Percentiles rank a stretch among this genome's conserved stretches.
Evolutionary conservation across 2,797 vertebrate genomes (phyloP).

Genomic region (Leuciscus waleckii): DNA sequence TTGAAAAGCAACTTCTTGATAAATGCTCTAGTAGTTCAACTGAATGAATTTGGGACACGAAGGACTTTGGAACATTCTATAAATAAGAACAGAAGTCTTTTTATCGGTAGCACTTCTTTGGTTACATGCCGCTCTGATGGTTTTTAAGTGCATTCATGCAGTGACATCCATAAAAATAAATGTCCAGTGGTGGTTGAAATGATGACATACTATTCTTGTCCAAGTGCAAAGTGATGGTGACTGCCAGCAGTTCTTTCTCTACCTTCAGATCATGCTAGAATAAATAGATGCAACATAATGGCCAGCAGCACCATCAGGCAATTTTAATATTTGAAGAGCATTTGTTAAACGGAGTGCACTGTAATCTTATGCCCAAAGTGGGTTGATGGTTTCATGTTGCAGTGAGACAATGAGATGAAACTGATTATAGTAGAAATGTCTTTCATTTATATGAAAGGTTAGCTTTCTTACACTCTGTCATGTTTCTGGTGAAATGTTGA

Average conservation of each 20-base stretch:
- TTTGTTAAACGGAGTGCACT: constrained; percentile 29
- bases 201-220: constrained; percentile 61
- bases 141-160: constrained; percentile 61
- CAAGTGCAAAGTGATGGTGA: constrained; percentile 55
- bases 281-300: constrained; percentile 52
- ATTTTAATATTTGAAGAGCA: constrained; percentile 46
- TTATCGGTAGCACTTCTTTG: constrained; percentile 50
- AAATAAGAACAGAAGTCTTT: constrained; percentile 57
- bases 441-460: not conserved
- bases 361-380: constrained; percentile 16
- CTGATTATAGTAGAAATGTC: constrained; percentile 12
- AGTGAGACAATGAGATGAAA: constrained; percentile 25
- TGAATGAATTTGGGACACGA: constrained; percentile 40
- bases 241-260: constrained; percentile 35
- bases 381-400: constrained; percentile 9
- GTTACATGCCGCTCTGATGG: constrained; percentile 52
- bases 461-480: constrained; percentile 10
- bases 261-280: constrained; percentile 57
- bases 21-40: constrained; percentile 38
- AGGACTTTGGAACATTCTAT: constrained; percentile 53
- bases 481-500: not conserved
- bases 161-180: constrained; percentile 66
- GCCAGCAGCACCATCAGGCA: constrained; percentile 10
- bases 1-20: constrained; percentile 40
- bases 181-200: constrained; percentile 47